Conservation (phyloP, 2,797 vertebrate genomes). For the Galagoides demidoff region DNA sequence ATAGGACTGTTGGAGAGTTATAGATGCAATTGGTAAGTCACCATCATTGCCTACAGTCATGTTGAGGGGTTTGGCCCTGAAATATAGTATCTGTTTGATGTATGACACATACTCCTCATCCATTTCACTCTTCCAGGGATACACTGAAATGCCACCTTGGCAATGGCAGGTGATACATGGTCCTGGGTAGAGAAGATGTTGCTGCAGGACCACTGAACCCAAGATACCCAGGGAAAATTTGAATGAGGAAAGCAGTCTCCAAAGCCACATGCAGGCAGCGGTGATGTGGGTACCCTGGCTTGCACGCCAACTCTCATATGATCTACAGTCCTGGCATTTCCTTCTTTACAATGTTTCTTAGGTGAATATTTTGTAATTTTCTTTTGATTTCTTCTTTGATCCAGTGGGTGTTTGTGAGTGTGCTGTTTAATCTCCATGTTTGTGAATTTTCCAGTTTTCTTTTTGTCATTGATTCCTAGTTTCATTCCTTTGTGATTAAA, state of each 20-base stretch:
- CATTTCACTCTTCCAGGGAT: conserved; percentile 97
- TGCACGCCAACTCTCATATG: not conserved
- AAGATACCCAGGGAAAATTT: conserved; percentile 94
- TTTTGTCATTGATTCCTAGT: not conserved
- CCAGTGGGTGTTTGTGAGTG: not conserved
- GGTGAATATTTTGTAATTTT: not conserved
- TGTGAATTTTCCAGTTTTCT: not conserved
- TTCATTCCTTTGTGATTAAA: not conserved
- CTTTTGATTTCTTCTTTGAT: not conserved
- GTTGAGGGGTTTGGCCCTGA: conserved; percentile 95
- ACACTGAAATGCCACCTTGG: conserved; percentile 96
- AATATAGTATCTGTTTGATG: conserved; percentile 97
- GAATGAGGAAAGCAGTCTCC: conserved; percentile 97
- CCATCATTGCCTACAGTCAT: conserved; percentile 99
- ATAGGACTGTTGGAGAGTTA: conserved; percentile 92
- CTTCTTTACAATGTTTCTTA: not conserved
- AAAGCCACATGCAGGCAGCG: conserved; percentile 85
- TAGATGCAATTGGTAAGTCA: conserved; percentile 98
- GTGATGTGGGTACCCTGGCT: not conserved
- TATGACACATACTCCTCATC: conserved; percentile 99
- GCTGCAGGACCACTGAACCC: conserved; percentile 99
- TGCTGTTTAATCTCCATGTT: not conserved
- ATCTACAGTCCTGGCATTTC: not conserved
- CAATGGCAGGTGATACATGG: conserved; percentile 96
- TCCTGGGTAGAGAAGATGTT: conserved; percentile 99